A percentile compares a stretch with the other conserved stretches of the same genome.
Evolutionary conservation across 2,113 vertebrate species (phyloP).

Genomic region (Podarcis muralis): DNA sequence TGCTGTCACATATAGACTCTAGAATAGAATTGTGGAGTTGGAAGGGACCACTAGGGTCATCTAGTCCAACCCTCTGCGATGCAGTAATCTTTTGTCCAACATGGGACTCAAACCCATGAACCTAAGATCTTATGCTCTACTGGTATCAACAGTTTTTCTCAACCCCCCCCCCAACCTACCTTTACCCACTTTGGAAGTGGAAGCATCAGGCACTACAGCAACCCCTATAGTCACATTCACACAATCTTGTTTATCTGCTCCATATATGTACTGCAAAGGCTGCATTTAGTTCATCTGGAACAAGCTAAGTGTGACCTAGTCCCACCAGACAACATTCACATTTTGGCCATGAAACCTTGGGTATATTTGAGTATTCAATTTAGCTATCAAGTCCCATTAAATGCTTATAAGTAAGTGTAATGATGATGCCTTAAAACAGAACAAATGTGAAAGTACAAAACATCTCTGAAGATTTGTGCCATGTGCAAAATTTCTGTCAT

Average conservation of each 20-base stretch:
- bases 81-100: too few species aligned
- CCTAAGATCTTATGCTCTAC: too few species aligned
- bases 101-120: too few species aligned
- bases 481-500: conserved; percentile 58
- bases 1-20: background rate
- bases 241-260: background rate
- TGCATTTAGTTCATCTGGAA: conserved; percentile 1
- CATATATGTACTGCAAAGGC: conserved; percentile 17
- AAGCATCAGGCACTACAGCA: background rate
- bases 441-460: conserved; percentile 56
- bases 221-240: background rate
- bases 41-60: too few species aligned
- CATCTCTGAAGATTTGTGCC: conserved; percentile 58
- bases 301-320: conserved; percentile 12
- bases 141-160: background rate
- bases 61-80: too few species aligned
- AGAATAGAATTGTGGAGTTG: background rate
- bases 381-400: conserved; percentile 52
- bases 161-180: background rate
- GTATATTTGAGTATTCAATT: conserved; percentile 17
- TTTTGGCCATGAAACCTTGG: conserved; percentile 1
- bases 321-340: background rate
- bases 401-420: conserved; percentile 20
- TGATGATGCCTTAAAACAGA: conserved; percentile 50
- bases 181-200: background rate